A percentile compares a stretch with the other conserved stretches of the same genome.
Conservation (phyloP, 1,140 invertebrate species). For the Ceratina australensis region DNA sequence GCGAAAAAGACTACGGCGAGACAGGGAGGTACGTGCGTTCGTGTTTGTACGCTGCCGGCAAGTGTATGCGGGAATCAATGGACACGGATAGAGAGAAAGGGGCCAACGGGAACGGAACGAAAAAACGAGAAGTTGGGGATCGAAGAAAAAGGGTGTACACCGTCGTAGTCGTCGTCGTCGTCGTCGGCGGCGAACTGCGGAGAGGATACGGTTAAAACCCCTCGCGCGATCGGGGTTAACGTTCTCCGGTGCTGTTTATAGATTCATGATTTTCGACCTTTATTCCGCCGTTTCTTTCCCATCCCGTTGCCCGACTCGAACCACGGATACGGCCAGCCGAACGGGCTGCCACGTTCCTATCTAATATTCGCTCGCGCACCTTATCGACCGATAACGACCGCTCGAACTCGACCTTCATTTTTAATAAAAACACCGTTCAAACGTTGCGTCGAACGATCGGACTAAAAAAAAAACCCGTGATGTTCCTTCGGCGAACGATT, state of each 20-base stretch:
- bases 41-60: too few species aligned
- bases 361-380: background rate
- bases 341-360: background rate
- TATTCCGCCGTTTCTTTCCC: background rate
- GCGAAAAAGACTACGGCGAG: constrained; percentile 26
- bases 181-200: background rate
- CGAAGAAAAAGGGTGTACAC: constrained; percentile 23
- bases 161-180: background rate
- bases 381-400: background rate
- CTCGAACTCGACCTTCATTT: background rate
- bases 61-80: constrained; percentile 29
- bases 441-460: too few species aligned
- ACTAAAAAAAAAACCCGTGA: too few species aligned
- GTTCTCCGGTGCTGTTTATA: constrained; percentile 2
- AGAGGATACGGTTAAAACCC: background rate
- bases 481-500: too few species aligned
- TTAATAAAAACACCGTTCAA: too few species aligned
- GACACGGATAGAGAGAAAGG: constrained; percentile 16
- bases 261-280: constrained; percentile 27
- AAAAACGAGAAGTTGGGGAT: background rate
- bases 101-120: background rate
- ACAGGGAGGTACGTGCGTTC: too few species aligned
- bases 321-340: too few species aligned
- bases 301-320: background rate
- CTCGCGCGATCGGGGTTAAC: constrained; percentile 14